phyloP scores from a whole-genome alignment of 2,888 invertebrate genomes.

The Hydropsyche betteni region DNA sequence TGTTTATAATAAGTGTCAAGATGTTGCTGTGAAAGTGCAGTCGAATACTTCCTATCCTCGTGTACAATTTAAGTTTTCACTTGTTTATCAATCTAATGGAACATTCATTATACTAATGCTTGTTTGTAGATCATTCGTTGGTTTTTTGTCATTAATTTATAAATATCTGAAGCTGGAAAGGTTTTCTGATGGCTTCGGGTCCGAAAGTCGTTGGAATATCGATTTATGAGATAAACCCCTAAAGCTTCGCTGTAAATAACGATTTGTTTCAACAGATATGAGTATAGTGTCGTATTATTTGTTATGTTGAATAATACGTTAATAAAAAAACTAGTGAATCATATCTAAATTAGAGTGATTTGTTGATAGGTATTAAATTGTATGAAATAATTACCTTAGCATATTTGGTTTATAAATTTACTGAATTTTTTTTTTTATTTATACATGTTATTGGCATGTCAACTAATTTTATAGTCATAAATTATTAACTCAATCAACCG shows the following conservation, averaged over 20 bases:
- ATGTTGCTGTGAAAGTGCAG: conserved; percentile 31
- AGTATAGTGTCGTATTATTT: background rate
- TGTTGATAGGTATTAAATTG: conserved; percentile 27
- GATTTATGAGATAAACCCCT: conserved; percentile 28
- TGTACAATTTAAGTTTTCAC: conserved; percentile 20
- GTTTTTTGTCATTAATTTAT: conserved; percentile 19
- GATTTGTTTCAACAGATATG: conserved; percentile 15
- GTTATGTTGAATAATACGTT: background rate
- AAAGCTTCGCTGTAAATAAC: conserved; percentile 20
- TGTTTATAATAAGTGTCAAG: conserved; percentile 1
- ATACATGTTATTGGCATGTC: too few relatives aligned
- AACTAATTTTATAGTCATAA: too few relatives aligned
- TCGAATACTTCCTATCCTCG: conserved; percentile 9
- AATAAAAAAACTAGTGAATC: conserved; percentile 26
- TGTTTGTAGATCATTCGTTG: background rate
- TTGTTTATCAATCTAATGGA: conserved; percentile 5
- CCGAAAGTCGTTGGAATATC: conserved; percentile 2
- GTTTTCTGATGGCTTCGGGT: background rate
- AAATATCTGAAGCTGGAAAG: background rate
- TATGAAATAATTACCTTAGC: conserved; percentile 6
- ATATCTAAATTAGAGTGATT: conserved; percentile 32
- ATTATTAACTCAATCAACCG: too few relatives aligned
- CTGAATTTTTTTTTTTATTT: background rate
- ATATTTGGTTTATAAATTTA: conserved; percentile 7
- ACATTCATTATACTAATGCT: conserved; percentile 26